Evolutionary conservation across 2,797 vertebrate species (phyloP).

Genomic region (Manis crassicaudata): DNA sequence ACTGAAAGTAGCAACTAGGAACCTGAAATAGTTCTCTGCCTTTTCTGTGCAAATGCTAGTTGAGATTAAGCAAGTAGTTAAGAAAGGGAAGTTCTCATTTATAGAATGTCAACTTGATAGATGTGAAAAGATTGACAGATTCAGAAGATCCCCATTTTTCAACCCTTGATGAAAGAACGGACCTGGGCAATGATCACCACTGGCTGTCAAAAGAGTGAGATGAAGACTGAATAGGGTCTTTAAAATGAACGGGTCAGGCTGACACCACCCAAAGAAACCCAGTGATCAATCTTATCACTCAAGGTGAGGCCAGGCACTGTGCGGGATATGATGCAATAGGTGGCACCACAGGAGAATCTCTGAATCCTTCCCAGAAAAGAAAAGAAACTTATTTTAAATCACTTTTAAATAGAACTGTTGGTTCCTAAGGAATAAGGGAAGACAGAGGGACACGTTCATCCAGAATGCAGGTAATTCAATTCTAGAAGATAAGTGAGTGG

Average conservation of each 20-base stretch:
- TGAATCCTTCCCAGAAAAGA: not conserved
- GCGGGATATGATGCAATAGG: not conserved
- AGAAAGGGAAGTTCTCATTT: not conserved
- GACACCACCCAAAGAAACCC: not conserved
- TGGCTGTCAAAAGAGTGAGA: not conserved
- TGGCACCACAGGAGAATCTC: not conserved
- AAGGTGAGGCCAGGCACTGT: not conserved
- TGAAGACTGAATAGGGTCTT: not conserved
- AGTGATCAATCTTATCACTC: not conserved
- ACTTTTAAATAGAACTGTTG: not conserved
- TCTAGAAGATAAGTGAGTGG: not conserved
- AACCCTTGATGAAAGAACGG: not conserved
- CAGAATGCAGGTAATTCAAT: not conserved
- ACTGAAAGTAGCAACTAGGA: not conserved
- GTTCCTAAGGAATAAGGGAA: not conserved
- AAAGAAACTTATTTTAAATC: not conserved
- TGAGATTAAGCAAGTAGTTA: not conserved
- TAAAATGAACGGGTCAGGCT: not conserved
- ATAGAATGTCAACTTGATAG: not conserved
- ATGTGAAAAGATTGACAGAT: not conserved
- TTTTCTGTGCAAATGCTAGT: not conserved
- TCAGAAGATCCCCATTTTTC: not conserved
- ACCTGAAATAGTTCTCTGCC: not conserved
- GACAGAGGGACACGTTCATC: too few species aligned
- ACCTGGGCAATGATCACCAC: not conserved